Evolutionary conservation across 2,113 vertebrate species (phyloP).

Genomic region (Phyllostomus hastatus): DNA sequence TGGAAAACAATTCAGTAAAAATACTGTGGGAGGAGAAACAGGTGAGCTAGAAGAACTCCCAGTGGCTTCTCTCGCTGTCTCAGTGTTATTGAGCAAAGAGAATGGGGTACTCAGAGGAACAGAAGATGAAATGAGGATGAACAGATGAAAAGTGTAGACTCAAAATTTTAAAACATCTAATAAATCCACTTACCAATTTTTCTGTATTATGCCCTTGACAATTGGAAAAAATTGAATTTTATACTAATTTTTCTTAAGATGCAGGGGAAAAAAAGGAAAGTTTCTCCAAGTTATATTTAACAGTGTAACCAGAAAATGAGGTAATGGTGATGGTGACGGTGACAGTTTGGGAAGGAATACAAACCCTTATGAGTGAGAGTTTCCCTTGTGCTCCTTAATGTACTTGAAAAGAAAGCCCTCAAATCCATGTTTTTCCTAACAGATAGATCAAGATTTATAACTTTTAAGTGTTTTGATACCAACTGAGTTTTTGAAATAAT

Average conservation of each 20-base stretch:
- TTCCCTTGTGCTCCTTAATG: not conserved
- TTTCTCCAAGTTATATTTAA: not conserved
- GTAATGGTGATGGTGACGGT: not conserved
- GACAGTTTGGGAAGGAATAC: not conserved
- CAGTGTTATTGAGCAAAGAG: not conserved
- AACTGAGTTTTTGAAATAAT: not conserved
- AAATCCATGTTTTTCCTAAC: not conserved
- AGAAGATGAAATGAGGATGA: not conserved
- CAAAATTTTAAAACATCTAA: not conserved
- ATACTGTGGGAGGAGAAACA: not conserved
- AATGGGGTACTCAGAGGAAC: not conserved
- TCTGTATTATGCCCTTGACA: not conserved
- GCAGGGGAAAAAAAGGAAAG: not conserved
- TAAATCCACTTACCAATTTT: not conserved
- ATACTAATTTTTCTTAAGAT: not conserved
- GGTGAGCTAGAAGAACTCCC: not conserved
- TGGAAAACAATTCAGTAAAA: not conserved
- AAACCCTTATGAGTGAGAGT: not conserved
- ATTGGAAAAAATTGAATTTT: not conserved
- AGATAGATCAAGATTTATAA: not conserved
- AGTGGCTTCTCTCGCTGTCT: not conserved
- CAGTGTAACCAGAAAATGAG: not conserved
- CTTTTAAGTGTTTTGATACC: not conserved
- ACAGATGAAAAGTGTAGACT: not conserved
- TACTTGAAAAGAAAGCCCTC: not conserved